Conservation (phyloP, 2,113 vertebrate species). For the Notechis scutatus region DNA sequence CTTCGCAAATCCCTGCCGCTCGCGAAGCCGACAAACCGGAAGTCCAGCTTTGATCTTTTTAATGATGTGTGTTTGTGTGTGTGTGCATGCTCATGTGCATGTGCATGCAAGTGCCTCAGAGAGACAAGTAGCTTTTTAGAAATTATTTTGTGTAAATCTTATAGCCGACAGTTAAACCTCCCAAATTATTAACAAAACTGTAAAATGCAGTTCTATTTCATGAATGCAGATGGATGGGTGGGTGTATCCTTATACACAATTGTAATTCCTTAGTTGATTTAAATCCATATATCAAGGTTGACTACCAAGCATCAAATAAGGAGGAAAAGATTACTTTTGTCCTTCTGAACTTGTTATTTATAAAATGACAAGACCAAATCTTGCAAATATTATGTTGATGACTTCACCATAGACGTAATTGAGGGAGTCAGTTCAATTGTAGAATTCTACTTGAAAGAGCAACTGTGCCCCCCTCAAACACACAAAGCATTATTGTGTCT, state of each 20-base stretch:
- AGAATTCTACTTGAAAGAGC: background rate
- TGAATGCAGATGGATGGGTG: background rate
- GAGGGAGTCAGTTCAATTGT: background rate
- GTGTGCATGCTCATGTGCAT: background rate
- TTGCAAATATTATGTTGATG: background rate
- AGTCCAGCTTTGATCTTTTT: background rate
- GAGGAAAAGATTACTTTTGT: background rate
- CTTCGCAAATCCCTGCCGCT: no score
- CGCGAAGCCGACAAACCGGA: no score
- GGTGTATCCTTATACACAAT: background rate
- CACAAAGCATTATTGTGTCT: background rate
- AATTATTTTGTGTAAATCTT: constrained; percentile 15
- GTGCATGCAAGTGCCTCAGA: constrained; percentile 6
- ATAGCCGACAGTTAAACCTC: background rate
- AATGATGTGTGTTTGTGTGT: background rate
- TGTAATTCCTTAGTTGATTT: background rate
- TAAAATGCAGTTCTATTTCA: background rate
- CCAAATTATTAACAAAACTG: background rate
- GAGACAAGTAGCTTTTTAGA: constrained; percentile 1
- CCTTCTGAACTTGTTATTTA: background rate
- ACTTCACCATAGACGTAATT: background rate
- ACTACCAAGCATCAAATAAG: background rate
- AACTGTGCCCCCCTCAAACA: background rate
- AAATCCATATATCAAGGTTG: background rate
- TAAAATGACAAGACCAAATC: background rate